These are phyloP conservation scores for Clarias magur DNA, from an alignment of 2,113 vertebrate genomes.

Conservation along the genomic window DNA sequence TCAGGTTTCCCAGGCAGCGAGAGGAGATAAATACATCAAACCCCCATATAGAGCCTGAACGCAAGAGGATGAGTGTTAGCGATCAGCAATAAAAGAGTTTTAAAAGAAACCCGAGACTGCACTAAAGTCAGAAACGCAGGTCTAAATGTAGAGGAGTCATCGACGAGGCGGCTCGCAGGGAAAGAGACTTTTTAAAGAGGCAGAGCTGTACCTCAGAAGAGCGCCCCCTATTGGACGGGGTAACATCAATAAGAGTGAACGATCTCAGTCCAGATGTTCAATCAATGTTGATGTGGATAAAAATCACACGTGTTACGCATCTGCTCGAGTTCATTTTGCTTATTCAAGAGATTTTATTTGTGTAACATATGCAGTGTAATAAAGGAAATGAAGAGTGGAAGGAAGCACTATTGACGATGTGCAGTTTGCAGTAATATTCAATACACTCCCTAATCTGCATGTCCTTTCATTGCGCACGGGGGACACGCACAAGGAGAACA, in stretches of 20 bases:
- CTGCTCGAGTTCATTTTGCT: no score
- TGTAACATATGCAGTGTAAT: no score
- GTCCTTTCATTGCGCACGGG: no score
- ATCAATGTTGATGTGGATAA: neutral
- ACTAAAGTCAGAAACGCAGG: neutral
- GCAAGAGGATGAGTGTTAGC: neutral
- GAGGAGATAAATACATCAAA: slow-evolving; percentile 29
- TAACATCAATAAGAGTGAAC: neutral
- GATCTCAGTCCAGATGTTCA: neutral
- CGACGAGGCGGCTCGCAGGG: neutral
- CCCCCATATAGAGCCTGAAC: slow-evolving; percentile 13
- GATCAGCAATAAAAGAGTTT: slow-evolving; percentile 20
- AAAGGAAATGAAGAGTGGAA: no score
- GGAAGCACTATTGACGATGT: no score
- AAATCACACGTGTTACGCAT: no score
- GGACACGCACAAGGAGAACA: no score
- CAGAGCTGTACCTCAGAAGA: neutral
- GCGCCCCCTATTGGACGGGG: neutral
- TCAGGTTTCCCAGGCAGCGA: slow-evolving; percentile 44
- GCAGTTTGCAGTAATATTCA: no score
- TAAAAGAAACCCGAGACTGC: slow-evolving; percentile 24
- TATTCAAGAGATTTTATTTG: no score
- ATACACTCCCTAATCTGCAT: no score
- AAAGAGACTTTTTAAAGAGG: neutral
- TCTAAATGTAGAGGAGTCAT: slow-evolving; percentile 1